phyloP scores from a whole-genome alignment of 1,140 invertebrate species.

The Rhyacophila brunnea region DNA sequence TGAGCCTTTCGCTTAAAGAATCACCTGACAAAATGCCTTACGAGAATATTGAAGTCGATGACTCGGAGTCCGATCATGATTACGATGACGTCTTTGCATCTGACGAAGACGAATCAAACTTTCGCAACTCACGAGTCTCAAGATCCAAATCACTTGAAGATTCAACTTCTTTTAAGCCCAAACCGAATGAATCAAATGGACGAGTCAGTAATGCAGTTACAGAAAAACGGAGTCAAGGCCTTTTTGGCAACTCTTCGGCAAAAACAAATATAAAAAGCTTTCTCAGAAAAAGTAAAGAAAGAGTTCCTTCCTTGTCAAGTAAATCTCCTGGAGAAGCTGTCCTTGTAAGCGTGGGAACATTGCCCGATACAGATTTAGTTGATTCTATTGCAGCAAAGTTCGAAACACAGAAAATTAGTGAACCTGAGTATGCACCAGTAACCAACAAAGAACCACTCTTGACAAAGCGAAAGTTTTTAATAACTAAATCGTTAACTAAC shows the following conservation, averaged over 20 bases:
- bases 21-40: conserved; percentile 19
- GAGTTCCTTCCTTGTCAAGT: conserved; percentile 10
- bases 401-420: conserved; percentile 12
- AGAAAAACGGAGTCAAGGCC: not conserved
- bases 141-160: conserved; percentile 20
- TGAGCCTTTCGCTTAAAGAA: conserved; percentile 18
- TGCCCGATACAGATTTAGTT: conserved; percentile 28
- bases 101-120: conserved; percentile 20
- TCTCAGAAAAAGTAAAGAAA: conserved; percentile 27
- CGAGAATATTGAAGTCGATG: conserved; percentile 20
- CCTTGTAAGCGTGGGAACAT: conserved; percentile 19
- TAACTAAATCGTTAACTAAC: conserved; percentile 25
- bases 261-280: conserved; percentile 25
- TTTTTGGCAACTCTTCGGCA: conserved; percentile 19
- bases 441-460: conserved; percentile 9
- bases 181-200: not conserved
- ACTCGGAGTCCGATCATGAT: conserved; percentile 32
- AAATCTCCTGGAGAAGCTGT: conserved; percentile 22
- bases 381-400: not conserved
- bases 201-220: not conserved
- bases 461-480: conserved; percentile 9
- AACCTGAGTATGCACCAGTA: conserved; percentile 11
- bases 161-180: not conserved
- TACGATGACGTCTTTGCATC: conserved; percentile 34
- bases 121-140: not conserved